Evolutionary conservation across 2,797 vertebrate genomes (phyloP).

Genomic region (Chromobotia macracanthus): DNA sequence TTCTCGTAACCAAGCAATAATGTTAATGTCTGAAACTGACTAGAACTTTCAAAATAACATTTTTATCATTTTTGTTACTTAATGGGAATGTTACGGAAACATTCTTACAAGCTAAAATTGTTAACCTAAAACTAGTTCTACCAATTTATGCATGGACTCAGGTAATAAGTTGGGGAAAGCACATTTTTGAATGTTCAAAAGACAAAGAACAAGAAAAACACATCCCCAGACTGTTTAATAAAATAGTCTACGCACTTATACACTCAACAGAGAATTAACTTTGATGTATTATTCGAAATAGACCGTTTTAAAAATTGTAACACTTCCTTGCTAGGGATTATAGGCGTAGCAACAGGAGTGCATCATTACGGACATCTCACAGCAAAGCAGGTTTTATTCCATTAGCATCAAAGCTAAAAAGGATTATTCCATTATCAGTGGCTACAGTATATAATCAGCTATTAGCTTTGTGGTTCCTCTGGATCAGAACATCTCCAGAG

Average conservation of each 20-base stretch:
- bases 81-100: no score
- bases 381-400: slow-evolving; percentile 7
- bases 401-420: slow-evolving; percentile 11
- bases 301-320: slow-evolving; percentile 8
- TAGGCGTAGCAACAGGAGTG: no score
- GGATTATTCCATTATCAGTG: neutral
- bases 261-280: slow-evolving; percentile 16
- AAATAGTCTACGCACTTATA: slow-evolving; percentile 13
- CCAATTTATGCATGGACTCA: neutral
- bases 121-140: slow-evolving; percentile 16
- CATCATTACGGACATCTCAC: no score
- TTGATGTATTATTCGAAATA: slow-evolving; percentile 43
- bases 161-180: neutral
- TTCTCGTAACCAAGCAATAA: no score
- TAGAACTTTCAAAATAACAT: no score
- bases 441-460: slow-evolving; percentile 37
- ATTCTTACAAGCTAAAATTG: no score
- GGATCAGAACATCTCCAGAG: slow-evolving; percentile 24
- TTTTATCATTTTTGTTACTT: no score
- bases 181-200: neutral
- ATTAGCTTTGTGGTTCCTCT: slow-evolving; percentile 29
- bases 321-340: neutral
- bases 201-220: neutral
- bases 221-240: slow-evolving; percentile 38
- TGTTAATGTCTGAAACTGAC: no score